phyloP scores from a whole-genome alignment of 35 echinoderm and acorn worm species.

The Holothuria glaberrima region DNA sequence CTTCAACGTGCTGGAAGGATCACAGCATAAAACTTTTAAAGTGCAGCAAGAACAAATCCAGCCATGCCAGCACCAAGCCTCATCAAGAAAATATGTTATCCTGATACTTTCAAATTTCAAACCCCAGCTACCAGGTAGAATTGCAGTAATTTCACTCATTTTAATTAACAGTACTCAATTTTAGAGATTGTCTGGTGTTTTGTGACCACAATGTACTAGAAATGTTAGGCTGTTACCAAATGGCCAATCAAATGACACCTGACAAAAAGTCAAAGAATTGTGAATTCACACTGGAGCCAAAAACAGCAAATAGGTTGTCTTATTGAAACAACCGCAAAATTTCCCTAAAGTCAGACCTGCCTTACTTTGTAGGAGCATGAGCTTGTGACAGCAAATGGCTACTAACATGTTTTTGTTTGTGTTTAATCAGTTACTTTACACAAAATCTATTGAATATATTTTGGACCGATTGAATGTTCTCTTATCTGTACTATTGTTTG shows the following conservation, averaged over 20 bases:
- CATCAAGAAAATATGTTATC: conserved; percentile 67
- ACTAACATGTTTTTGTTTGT: too few relatives aligned
- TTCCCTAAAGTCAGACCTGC: too few relatives aligned
- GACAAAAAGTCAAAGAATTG: too few relatives aligned
- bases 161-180: background rate
- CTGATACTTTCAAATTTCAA: conserved; percentile 48
- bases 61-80: conserved; percentile 45
- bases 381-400: too few relatives aligned
- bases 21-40: conserved; percentile 68
- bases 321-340: background rate
- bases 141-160: background rate
- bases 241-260: too few relatives aligned
- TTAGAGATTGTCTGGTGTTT: background rate
- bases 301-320: background rate
- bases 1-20: conserved; percentile 58
- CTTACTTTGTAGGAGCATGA: too few relatives aligned
- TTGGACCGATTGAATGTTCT: too few relatives aligned
- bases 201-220: background rate
- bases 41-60: conserved; percentile 58
- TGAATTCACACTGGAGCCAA: too few relatives aligned
- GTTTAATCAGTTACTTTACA: too few relatives aligned
- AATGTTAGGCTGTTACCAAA: background rate
- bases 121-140: conserved; percentile 64
- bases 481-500: too few relatives aligned
- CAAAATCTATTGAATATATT: too few relatives aligned